phyloP scores from a whole-genome alignment of 92 coral and sea anemone genomes.

The Metridium senile region DNA sequence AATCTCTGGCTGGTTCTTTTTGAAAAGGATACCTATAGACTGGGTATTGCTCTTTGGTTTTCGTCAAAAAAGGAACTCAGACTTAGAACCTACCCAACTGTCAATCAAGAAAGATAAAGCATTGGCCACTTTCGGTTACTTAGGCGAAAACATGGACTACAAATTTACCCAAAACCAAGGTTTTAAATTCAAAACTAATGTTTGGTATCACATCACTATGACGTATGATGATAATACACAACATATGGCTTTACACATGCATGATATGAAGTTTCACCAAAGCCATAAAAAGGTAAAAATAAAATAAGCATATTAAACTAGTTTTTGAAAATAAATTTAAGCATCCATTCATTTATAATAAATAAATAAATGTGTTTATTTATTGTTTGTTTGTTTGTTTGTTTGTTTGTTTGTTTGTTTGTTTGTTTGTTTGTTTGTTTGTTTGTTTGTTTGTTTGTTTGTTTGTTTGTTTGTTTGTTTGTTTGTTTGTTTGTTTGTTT shows the following conservation, averaged over 20 bases:
- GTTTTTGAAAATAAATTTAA: too few relatives aligned
- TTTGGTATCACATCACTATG: conserved; percentile 3
- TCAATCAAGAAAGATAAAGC: neutral
- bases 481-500: too few relatives aligned
- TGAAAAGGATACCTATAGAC: neutral
- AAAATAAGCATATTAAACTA: too few relatives aligned
- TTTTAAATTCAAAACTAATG: neutral
- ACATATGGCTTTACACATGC: neutral
- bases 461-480: too few relatives aligned
- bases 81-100: neutral
- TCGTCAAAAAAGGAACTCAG: neutral
- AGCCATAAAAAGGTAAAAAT: neutral
- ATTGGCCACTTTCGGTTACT: neutral
- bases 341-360: too few relatives aligned
- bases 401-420: too few relatives aligned
- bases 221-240: neutral
- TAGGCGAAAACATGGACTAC: too few relatives aligned
- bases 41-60: neutral
- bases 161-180: neutral
- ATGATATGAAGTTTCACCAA: neutral
- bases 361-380: too few relatives aligned
- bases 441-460: too few relatives aligned
- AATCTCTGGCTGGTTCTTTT: conserved; percentile 1
- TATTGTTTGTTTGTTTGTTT: too few relatives aligned
- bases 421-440: too few relatives aligned